Evolutionary conservation across 2,888 invertebrate species (phyloP), one percentile per base, ranked within the genome.

Genomic region (Autographa gamma): DNA sequence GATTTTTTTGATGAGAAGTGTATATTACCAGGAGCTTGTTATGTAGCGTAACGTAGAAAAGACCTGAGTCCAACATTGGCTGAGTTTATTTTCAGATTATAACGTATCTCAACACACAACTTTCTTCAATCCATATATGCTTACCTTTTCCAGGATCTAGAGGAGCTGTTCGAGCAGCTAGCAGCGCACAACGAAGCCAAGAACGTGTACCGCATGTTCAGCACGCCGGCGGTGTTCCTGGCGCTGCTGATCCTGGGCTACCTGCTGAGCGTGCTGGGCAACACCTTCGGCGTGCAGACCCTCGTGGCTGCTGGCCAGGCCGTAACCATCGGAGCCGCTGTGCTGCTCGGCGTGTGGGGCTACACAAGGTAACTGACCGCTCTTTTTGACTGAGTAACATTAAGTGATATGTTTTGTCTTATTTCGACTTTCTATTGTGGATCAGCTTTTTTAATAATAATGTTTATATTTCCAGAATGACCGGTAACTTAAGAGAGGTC

Each of bases 171-270:
- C 92, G 95, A 95, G 38, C 98, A 98, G 89, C 98, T 98, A 89
- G 97, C 97, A 88, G 97, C 98, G 69, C 98, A 99, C 96, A 99
- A 99, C 94, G 99, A 99, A 89, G 98, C 98, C 89, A 99, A 99
- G 96, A 99, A 99, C 93, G 97, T 99, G 76, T 98, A 99, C 94
- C 98, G 98, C 91, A 98, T 99, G 76, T 98, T 98, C 63, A 97
- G 98, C 86, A 99, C 99, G 41, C 99, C 99, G 16, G 98, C 98
- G 31, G 98, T 98, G 68, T 97, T 99, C 91, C 97, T 98, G 87
- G 97, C 97, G 34, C 94, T 99, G 83, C 97, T 98, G 82, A 96
- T 98, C 80, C 93, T 97, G 71, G 97, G 97, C 91, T 99, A 99
- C 92, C 95, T 99, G 86, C 90, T 97, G 76, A 98, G 98, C 68